Percentiles rank a stretch among this genome's conserved stretches.
These are phyloP conservation scores for Condylostylus longicornis DNA, from an alignment of 1,140 invertebrate genomes.

Conservation along the genomic window DNA sequence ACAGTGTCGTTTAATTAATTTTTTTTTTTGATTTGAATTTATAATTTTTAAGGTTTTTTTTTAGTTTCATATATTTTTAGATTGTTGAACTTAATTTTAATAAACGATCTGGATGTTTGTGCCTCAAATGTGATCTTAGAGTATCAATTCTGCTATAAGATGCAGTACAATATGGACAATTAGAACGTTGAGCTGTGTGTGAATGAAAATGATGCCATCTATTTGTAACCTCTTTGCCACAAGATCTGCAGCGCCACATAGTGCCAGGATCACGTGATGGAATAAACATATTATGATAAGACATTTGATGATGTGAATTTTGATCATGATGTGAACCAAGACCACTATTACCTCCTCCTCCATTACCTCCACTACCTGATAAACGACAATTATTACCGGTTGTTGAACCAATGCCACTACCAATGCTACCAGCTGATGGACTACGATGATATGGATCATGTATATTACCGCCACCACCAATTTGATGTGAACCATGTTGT, in stretches of 20 bases:
- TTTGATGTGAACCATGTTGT: conserved; percentile 16
- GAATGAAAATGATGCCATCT: conserved; percentile 76
- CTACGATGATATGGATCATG: conserved; percentile 2
- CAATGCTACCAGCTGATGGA: conserved; percentile 8
- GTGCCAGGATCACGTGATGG: conserved; percentile 47
- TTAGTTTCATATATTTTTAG: conserved; percentile 8
- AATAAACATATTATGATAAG: conserved; percentile 68
- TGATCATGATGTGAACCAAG: conserved; percentile 13
- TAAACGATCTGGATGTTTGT: conserved; percentile 48
- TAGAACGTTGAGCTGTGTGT: conserved; percentile 59
- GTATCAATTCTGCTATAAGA: conserved; percentile 76
- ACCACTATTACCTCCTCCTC: not conserved
- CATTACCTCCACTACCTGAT: not conserved
- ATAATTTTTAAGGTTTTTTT: not conserved
- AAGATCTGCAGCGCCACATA: conserved; percentile 61
- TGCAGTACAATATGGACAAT: conserved; percentile 67
- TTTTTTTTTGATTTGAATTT: no score
- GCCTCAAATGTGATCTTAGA: conserved; percentile 54
- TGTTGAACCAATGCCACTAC: not conserved
- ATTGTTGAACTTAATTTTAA: conserved; percentile 27
- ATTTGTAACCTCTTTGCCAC: conserved; percentile 71
- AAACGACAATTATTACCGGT: not conserved
- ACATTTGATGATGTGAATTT: conserved; percentile 38
- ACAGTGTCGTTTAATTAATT: no score
- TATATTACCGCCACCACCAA: conserved; percentile 9